phyloP scores from a whole-genome alignment of 23 tunicate species.

The Diplosoma virens region DNA sequence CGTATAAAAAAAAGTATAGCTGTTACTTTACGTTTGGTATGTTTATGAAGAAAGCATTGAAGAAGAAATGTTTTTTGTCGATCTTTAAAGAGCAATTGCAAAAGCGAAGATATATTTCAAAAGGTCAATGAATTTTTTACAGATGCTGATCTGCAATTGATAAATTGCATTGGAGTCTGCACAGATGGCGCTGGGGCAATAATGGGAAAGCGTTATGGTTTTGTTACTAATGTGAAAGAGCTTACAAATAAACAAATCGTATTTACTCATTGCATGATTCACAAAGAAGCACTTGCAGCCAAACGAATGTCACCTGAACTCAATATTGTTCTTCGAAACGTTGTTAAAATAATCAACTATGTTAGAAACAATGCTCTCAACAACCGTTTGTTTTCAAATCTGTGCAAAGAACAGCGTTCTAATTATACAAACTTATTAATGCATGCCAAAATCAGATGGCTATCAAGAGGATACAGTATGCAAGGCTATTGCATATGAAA shows the following conservation, averaged over 20 bases:
- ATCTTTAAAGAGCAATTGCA: conserved; percentile 10
- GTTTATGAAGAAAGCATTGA: conserved; percentile 13
- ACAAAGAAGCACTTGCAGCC: conserved; percentile 29
- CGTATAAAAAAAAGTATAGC: conserved; percentile 19
- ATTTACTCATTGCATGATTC: conserved; percentile 37
- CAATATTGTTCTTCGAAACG: conserved; percentile 6
- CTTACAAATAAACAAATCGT: conserved; percentile 8
- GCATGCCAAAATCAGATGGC: conserved; percentile 9
- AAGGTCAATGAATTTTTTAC: conserved; percentile 24
- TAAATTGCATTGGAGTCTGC: conserved; percentile 31
- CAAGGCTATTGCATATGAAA: neutral
- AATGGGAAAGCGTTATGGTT: neutral
- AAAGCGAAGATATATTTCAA: conserved; percentile 21
- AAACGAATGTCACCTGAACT: conserved; percentile 8
- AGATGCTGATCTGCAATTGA: conserved; percentile 18
- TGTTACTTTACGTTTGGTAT: conserved; percentile 23
- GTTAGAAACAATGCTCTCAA: conserved; percentile 12
- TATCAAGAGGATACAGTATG: neutral
- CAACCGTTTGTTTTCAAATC: conserved; percentile 20
- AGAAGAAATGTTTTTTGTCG: conserved; percentile 38
- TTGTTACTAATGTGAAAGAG: neutral
- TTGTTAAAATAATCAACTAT: conserved; percentile 32
- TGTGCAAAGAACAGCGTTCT: neutral
- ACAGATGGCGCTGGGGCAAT: conserved; percentile 36
- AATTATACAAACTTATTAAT: neutral